phyloP scores from a whole-genome alignment of 2,888 invertebrate species.

The Chaetogeoica ovagalla region DNA sequence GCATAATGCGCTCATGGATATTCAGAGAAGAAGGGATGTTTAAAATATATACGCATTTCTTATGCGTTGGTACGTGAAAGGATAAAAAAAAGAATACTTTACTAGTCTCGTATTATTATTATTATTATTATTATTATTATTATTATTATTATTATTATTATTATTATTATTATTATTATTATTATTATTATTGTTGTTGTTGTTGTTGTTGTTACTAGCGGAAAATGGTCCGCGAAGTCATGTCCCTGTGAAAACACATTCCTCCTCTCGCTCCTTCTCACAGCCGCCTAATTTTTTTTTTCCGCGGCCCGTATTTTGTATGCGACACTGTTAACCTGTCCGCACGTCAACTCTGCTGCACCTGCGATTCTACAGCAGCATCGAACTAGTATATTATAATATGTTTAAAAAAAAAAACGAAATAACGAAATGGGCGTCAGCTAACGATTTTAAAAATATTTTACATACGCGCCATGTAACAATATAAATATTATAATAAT shows the following conservation, averaged over 20 bases:
- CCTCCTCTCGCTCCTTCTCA: not conserved
- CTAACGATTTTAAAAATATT: no score
- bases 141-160: not conserved
- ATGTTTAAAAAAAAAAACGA: not conserved
- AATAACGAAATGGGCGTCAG: not conserved
- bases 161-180: not conserved
- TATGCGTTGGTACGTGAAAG: not conserved
- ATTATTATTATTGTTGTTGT: not conserved
- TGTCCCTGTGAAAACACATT: not conserved
- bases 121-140: no score
- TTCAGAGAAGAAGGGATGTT: conserved; percentile 27
- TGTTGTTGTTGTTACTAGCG: not conserved
- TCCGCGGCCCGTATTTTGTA: conserved; percentile 22
- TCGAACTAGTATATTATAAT: not conserved
- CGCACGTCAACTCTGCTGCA: not conserved
- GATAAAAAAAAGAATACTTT: not conserved
- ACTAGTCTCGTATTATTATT: conserved; percentile 27
- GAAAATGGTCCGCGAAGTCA: not conserved
- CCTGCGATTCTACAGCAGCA: conserved; percentile 10
- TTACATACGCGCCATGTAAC: not conserved
- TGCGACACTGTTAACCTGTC: conserved; percentile 30
- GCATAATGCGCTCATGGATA: conserved; percentile 35
- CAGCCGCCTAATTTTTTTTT: not conserved
- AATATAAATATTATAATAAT: no score
- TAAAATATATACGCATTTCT: not conserved